Conservation (phyloP, 2,888 invertebrate genomes). For the Pseudeuparius sepicola region DNA sequence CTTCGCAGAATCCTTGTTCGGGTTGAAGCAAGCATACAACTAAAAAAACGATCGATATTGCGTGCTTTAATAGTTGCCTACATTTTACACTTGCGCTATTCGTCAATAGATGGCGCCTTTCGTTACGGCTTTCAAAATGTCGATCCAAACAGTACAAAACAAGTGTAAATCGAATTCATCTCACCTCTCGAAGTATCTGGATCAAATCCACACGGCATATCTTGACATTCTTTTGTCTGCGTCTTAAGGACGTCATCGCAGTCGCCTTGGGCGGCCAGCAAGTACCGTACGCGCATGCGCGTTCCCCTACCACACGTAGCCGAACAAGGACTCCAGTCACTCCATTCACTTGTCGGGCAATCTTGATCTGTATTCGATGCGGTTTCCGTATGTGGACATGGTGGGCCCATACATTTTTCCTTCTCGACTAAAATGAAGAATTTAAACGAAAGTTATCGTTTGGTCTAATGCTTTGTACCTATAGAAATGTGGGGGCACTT, state of each 20-base stretch:
- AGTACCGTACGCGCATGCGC: conserved; percentile 58
- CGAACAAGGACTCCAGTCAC: conserved; percentile 87
- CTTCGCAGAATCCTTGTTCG: conserved; percentile 80
- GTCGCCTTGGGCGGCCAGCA: no score
- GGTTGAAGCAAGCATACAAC: conserved; percentile 74
- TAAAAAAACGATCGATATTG: no score
- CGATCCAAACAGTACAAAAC: no score
- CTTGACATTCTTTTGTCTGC: no score
- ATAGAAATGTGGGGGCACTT: conserved; percentile 68
- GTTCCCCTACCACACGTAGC: conserved; percentile 81
- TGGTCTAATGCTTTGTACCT: conserved; percentile 37
- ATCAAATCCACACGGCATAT: no score
- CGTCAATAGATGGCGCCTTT: no score
- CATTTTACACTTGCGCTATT: no score
- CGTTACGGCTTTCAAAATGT: no score
- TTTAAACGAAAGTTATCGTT: conserved; percentile 4
- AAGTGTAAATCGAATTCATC: no score
- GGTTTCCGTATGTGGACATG: conserved; percentile 41
- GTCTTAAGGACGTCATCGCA: no score
- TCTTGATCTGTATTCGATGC: conserved; percentile 48
- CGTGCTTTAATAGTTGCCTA: no score
- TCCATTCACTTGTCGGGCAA: conserved; percentile 81
- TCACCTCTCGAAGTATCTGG: no score
- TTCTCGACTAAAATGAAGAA: conserved; percentile 54
- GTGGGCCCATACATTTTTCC: conserved; percentile 62